These are phyloP conservation scores for Euthynnus affinis DNA, from an alignment of 2,797 vertebrate species.

Conservation along the genomic window DNA sequence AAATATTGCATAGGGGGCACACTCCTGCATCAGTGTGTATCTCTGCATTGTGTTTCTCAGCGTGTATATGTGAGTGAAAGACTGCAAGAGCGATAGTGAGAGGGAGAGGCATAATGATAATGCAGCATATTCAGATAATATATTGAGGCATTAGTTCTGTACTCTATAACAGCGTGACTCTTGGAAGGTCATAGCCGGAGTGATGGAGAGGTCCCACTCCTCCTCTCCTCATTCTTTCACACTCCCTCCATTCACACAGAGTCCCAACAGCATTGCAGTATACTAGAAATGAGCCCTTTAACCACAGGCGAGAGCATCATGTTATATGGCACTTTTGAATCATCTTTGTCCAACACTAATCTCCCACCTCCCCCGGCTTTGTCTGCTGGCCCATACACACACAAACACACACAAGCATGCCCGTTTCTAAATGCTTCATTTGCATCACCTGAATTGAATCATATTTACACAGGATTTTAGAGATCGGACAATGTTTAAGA, in stretches of 20 bases:
- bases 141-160: slow-evolving; percentile 80
- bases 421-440: slow-evolving; percentile 18
- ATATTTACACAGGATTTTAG: not conserved
- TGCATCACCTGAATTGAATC: slow-evolving; percentile 14
- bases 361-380: slow-evolving; percentile 22
- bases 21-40: slow-evolving; percentile 10
- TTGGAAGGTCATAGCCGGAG: slow-evolving; percentile 76
- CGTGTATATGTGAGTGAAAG: slow-evolving; percentile 40
- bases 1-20: slow-evolving; percentile 27
- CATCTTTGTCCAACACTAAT: slow-evolving; percentile 41
- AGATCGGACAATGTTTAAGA: not conserved
- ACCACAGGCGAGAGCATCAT: slow-evolving; percentile 15
- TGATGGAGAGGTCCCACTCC: slow-evolving; percentile 77
- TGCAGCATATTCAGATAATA: slow-evolving; percentile 78
- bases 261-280: slow-evolving; percentile 53
- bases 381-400: not conserved
- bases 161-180: slow-evolving; percentile 75
- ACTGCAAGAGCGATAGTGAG: slow-evolving; percentile 46
- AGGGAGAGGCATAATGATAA: slow-evolving; percentile 70
- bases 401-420: not conserved
- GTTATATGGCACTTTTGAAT: slow-evolving; percentile 40
- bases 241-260: slow-evolving; percentile 56
- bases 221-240: slow-evolving; percentile 63
- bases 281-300: slow-evolving; percentile 48
- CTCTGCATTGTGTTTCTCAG: slow-evolving; percentile 26